Base-by-base conservation (phyloP, 37 sponge, comb jelly and placozoan species). In the Hormiphora californensis region DNA sequence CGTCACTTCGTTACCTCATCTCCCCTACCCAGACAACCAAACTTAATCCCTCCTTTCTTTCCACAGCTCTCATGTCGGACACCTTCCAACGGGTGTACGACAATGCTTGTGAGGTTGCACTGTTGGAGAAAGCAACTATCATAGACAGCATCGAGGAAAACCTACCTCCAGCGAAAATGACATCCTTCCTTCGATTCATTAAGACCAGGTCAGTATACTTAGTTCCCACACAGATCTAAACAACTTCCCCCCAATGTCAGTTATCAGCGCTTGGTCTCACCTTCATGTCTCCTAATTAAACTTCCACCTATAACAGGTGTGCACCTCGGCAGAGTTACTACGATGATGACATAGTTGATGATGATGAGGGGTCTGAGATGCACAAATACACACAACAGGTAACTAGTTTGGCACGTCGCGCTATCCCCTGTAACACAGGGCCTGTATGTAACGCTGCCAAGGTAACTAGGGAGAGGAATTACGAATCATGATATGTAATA, bases 121-220 rank as follows among this genome's bases (percentile, higher is more conserved):
- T 57, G 7, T 30, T 57, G 61, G 61, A 57, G 61, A 57, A 30
- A 57, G 61, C 61, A 5, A 57, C 61, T 57, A 57, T 57, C 61
- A 15, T 57, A 23, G n/a, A 30, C 23, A 57, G 27, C 61, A 57
- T 57, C 9, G 61, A 57, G 61, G 27, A 12, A 5, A 57, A 30
- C 23, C 27, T 57, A 57, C 61, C 61, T 19, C 30, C 7, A 5
- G 7, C 7, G 30, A 57, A 30, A 12, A 57, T 28, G 27, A 23
- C 30, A 5, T 28, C n/a, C 5, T 57, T 57, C n/a, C 61, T 57
- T 4, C n/a, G 61, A 30, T 57, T n/a, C n/a, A n/a, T n/a, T n/a
- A n/a, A n/a, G n/a, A n/a, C n/a, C n/a, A n/a, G n/a, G n/a, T n/a
- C n/a, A n/a, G n/a, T n/a, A n/a, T n/a, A n/a, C n/a, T n/a, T n/a